A percentile compares a stretch with the other conserved stretches of the same genome.
These are phyloP conservation scores for Hirtodrosophila trivittata DNA, from an alignment of 2,888 invertebrate genomes.

Conservation along the genomic window DNA sequence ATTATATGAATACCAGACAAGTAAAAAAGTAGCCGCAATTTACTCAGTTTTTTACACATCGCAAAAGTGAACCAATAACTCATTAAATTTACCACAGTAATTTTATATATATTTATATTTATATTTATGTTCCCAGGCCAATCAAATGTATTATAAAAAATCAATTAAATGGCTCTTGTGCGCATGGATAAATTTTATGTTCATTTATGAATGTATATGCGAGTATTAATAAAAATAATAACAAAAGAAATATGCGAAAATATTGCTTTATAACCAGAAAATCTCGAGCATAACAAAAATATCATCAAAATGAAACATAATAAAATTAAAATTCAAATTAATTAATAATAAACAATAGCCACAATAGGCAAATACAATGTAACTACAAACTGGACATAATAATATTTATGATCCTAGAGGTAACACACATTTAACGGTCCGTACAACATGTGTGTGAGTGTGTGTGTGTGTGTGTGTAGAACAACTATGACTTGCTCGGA, in stretches of 20 bases:
- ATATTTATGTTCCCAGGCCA: slow-evolving; percentile 4
- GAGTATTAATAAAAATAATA: slow-evolving; percentile 1
- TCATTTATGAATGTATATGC: no score
- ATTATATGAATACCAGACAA: neutral
- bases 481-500: slow-evolving; percentile 20
- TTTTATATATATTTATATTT: slow-evolving; percentile 4
- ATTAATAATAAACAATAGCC: slow-evolving; percentile 46
- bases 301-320: slow-evolving; percentile 15
- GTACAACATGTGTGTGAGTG: slow-evolving; percentile 6
- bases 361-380: slow-evolving; percentile 5
- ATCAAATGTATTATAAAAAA: slow-evolving; percentile 3
- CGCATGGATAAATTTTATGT: slow-evolving; percentile 3
- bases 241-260: slow-evolving; percentile 3
- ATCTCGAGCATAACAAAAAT: slow-evolving; percentile 5
- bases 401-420: slow-evolving; percentile 34
- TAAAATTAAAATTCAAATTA: slow-evolving; percentile 36
- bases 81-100: neutral
- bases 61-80: neutral
- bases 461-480: slow-evolving; percentile 19
- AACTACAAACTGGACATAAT: slow-evolving; percentile 11
- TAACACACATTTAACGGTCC: slow-evolving; percentile 9
- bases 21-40: neutral
- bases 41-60: neutral
- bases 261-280: slow-evolving; percentile 10
- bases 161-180: slow-evolving; percentile 27